Conservation (phyloP, 2,113 vertebrate genomes). For the Eurypyga helias region DNA sequence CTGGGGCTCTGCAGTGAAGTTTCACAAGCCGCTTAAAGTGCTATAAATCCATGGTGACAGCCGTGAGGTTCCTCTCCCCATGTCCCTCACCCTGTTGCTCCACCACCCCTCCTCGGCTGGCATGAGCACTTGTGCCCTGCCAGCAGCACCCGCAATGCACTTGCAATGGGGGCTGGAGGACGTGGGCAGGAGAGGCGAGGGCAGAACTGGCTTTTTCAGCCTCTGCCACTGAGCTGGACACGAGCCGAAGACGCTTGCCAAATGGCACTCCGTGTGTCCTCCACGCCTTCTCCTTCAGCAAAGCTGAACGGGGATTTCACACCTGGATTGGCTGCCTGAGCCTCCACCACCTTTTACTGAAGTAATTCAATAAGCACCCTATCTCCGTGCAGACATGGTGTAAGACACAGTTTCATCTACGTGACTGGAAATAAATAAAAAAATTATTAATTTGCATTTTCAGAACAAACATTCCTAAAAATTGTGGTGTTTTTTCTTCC, state of each 20-base stretch:
- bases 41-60: not conserved
- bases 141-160: not conserved
- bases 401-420: not conserved
- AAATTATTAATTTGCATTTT: conserved; percentile 52
- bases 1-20: not conserved
- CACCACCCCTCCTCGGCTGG: not conserved
- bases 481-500: conserved; percentile 46
- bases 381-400: not conserved
- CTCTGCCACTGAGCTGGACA: not conserved
- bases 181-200: not conserved
- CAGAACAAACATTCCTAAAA: conserved; percentile 71
- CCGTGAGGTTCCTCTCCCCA: not conserved
- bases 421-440: not conserved
- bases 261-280: not conserved
- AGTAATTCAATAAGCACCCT: not conserved
- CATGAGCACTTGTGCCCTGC: not conserved
- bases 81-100: not conserved
- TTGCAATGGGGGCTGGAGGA: not conserved
- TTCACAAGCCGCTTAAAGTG: not conserved
- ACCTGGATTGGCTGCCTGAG: not conserved
- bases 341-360: not conserved
- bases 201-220: not conserved
- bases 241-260: not conserved
- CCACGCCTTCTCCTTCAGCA: not conserved
- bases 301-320: not conserved